Base-by-base conservation (phyloP, 2,888 invertebrate genomes). In the Diaprepes abbreviatus region DNA sequence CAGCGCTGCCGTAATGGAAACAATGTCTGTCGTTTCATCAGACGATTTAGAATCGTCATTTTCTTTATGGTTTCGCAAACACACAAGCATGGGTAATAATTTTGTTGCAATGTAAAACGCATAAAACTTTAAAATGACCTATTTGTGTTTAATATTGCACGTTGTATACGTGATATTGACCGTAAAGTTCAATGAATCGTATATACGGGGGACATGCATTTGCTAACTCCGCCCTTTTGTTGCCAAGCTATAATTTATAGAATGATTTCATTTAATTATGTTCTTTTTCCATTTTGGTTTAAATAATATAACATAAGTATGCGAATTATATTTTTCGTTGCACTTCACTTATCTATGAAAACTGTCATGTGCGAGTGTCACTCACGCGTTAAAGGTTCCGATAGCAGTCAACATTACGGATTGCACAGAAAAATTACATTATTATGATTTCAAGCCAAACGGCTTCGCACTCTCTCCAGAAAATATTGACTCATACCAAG, bases 161-260 rank as follows among this genome's bases (percentile, higher is more conserved):
- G 48, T 50, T 50, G 48, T 50, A 28, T 50, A 50, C 28, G 45
- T 55, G 64, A 55, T 64, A 64, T 64, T 64, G 64, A 64, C 64
- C 64, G 38, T 54, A 64, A 54, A 64, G 64, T 64, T 64, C 54
- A 64, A 55, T 64, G 64, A 43, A 64, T 64, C 35, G 54, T 64
- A 31, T 28, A 64, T 36, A 43, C 31, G 10, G 10, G 9, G 10
- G 31, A 43, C 31, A 12, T 54, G 21, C 19, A 45, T 45, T 48
- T 59, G 17, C 6, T n/a, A 12, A 24, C 12, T 12, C 45, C 24
- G n/a, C 45, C 45, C 12, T 19, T 45, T 21, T 19, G 24, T 45
- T 45, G 21, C 24, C 19, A 24, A 12, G 10, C 16, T 17, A 40
- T 40, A 17, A 40, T 38, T 16, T n/a, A n/a, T n/a, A n/a, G n/a